A percentile compares a stretch with the other conserved stretches of the same genome.
phyloP scores from a whole-genome alignment of 2,113 vertebrate species.

The rabbit (Oryctolagus cuniculus) region DNA sequence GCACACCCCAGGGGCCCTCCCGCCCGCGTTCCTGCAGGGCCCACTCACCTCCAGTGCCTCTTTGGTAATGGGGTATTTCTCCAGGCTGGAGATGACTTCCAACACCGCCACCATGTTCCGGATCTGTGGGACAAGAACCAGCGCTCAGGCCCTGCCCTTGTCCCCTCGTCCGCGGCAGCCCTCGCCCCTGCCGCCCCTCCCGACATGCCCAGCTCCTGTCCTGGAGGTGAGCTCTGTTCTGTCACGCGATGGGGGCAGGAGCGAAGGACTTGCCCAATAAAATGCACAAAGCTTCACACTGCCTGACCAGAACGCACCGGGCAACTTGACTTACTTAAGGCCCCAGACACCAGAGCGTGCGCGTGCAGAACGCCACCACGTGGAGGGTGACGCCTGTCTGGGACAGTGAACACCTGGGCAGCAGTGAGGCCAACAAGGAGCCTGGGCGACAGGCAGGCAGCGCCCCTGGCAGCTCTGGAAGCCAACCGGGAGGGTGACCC shows the following conservation, averaged over 20 bases:
- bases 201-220: neutral
- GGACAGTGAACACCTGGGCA: neutral
- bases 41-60: slow-evolving; percentile 95
- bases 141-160: neutral
- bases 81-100: slow-evolving; percentile 98
- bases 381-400: no score
- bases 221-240: neutral
- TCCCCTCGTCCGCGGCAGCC: neutral
- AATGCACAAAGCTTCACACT: neutral
- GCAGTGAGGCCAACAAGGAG: no score
- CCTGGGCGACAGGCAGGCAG: no score
- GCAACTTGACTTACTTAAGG: neutral
- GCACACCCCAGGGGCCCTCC: neutral
- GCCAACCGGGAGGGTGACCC: no score
- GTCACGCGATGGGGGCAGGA: neutral
- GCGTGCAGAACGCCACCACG: no score
- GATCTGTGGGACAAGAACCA: slow-evolving; percentile 91
- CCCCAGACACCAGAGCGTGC: no score
- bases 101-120: slow-evolving; percentile 97
- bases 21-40: neutral
- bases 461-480: no score
- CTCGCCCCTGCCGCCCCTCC: no score
- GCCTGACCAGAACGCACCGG: neutral
- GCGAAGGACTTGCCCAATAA: neutral
- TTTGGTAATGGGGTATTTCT: slow-evolving; percentile 99